phyloP scores from a whole-genome alignment of 2,113 vertebrate genomes.

The Perognathus longimembris region DNA sequence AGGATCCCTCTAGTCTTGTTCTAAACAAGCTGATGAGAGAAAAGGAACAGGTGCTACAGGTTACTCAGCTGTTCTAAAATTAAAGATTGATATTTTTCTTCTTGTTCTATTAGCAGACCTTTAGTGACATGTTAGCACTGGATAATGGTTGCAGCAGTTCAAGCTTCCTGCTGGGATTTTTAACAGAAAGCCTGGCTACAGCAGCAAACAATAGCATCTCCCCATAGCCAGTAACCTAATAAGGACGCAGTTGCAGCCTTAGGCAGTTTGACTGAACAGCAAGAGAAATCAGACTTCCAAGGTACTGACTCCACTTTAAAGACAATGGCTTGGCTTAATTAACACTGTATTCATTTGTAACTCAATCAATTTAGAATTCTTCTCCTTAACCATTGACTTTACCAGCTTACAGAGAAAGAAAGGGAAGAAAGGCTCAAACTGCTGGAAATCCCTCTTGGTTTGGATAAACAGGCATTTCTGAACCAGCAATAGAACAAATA shows the following conservation, averaged over 20 bases:
- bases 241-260: conserved; percentile 77
- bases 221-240: conserved; percentile 68
- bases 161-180: conserved; percentile 85
- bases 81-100: conserved; percentile 82
- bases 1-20: conserved; percentile 65
- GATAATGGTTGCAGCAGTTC: conserved; percentile 83
- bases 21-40: conserved; percentile 59
- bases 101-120: conserved; percentile 84
- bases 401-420: conserved; percentile 61
- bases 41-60: conserved; percentile 82
- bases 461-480: conserved; percentile 66
- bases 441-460: conserved; percentile 60
- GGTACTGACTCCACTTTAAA: conserved; percentile 69
- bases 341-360: conserved; percentile 74
- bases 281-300: conserved; percentile 77
- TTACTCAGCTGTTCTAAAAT: conserved; percentile 81
- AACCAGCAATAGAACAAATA: conserved; percentile 56
- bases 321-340: conserved; percentile 78
- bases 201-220: conserved; percentile 78
- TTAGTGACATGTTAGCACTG: conserved; percentile 79
- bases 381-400: conserved; percentile 69
- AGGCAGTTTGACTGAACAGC: conserved; percentile 75
- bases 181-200: conserved; percentile 80
- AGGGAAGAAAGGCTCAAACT: conserved; percentile 28
- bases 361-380: conserved; percentile 69